Percentiles rank a stretch among this genome's conserved stretches.
Conservation (phyloP, 2,888 invertebrate genomes). For the Agrotis exclamationis region DNA sequence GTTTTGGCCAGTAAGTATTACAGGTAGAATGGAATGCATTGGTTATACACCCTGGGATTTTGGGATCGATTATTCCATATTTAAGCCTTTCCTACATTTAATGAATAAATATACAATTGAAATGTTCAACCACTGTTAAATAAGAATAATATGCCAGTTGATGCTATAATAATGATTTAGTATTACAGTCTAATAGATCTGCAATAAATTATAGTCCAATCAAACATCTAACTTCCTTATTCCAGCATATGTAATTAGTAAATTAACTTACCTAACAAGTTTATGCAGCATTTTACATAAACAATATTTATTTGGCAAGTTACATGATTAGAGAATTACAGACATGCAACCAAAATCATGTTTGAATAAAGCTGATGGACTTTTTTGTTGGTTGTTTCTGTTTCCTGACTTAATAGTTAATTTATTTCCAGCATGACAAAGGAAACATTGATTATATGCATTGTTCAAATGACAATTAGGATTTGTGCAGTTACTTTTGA, state of each 20-base stretch:
- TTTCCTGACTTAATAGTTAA: slow-evolving; percentile 17
- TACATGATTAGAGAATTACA: slow-evolving; percentile 10
- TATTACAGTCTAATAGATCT: neutral
- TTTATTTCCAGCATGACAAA: slow-evolving; percentile 4
- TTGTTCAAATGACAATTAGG: neutral
- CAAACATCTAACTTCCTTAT: slow-evolving; percentile 27
- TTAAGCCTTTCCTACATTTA: too few species aligned
- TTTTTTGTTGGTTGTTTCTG: neutral
- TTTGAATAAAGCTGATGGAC: slow-evolving; percentile 24
- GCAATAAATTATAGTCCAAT: slow-evolving; percentile 7
- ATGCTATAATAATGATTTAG: neutral
- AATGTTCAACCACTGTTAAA: too few species aligned
- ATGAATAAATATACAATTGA: too few species aligned
- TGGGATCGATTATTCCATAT: too few species aligned
- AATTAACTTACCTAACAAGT: slow-evolving; percentile 17
- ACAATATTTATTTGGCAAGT: slow-evolving; percentile 13
- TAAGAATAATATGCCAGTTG: neutral
- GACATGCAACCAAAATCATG: slow-evolving; percentile 41
- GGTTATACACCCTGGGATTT: too few species aligned
- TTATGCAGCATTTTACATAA: slow-evolving; percentile 7
- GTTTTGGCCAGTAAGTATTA: too few species aligned
- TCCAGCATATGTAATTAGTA: slow-evolving; percentile 19
- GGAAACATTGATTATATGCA: neutral
- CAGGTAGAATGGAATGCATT: too few species aligned
- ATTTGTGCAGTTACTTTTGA: neutral